phyloP scores from a whole-genome alignment of 2,113 vertebrate genomes.

The Todiramphus chloris region DNA sequence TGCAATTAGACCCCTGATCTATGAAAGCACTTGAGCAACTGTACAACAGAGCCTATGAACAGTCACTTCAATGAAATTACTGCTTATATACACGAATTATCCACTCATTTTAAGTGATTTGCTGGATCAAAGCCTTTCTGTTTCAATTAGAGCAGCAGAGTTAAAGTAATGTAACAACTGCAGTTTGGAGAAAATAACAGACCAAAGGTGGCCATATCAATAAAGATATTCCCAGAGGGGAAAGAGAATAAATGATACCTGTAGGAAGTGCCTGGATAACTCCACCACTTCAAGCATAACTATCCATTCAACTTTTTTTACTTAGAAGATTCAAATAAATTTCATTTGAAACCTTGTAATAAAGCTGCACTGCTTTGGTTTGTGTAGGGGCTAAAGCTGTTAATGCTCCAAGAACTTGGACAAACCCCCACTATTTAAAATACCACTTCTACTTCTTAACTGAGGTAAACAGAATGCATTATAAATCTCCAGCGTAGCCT shows the following conservation, averaged over 20 bases:
- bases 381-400: neutral
- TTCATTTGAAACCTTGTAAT: neutral
- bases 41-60: neutral
- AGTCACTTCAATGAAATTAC: constrained; percentile 46
- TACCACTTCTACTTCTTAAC: neutral
- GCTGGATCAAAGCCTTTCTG: constrained; percentile 35
- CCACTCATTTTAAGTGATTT: constrained; percentile 32
- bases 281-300: neutral
- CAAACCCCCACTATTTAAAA: neutral
- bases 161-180: neutral
- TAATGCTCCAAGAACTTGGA: neutral
- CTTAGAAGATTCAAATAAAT: neutral
- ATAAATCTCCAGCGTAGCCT: neutral
- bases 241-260: neutral
- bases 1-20: constrained; percentile 1
- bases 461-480: constrained; percentile 3
- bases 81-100: constrained; percentile 41
- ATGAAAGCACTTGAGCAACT: neutral
- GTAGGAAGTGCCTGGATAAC: neutral
- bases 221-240: neutral
- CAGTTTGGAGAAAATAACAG: neutral
- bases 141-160: constrained; percentile 10
- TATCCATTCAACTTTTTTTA: neutral
- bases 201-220: neutral
- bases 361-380: neutral